A percentile compares a stretch with the other conserved stretches of the same genome.
Evolutionary conservation across 2,888 invertebrate genomes (phyloP).

Genomic region (Drosophila atripex): DNA sequence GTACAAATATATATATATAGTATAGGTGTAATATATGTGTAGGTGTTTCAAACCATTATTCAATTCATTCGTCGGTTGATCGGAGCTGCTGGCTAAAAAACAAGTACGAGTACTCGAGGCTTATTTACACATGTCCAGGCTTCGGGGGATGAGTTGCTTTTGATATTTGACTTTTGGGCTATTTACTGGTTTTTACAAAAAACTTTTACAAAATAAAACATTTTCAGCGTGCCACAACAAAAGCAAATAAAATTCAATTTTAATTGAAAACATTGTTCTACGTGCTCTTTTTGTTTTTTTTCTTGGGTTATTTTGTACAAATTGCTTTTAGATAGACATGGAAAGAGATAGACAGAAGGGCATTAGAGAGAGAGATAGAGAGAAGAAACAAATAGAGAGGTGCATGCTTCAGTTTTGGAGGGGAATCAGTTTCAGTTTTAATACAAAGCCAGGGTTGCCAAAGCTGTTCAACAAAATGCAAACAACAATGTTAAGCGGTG

Average conservation of each 20-base stretch:
- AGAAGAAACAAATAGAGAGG: neutral
- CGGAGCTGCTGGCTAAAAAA: neutral
- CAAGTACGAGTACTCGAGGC: conserved; percentile 1
- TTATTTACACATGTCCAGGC: conserved; percentile 38
- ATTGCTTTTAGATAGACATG: conserved; percentile 9
- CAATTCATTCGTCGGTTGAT: conserved; percentile 25
- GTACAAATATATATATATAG: neutral
- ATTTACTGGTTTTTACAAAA: conserved; percentile 10
- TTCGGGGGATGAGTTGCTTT: conserved; percentile 1
- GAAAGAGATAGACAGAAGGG: conserved; percentile 3
- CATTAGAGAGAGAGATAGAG: conserved; percentile 4
- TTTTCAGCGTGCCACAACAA: conserved; percentile 38
- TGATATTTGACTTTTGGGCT: conserved; percentile 13
- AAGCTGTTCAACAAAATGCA: conserved; percentile 44
- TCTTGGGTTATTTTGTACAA: conserved; percentile 1
- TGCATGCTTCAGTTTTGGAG: conserved; percentile 26
- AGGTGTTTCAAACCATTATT: conserved; percentile 13
- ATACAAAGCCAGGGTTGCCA: conserved; percentile 39
- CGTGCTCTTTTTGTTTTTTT: conserved; percentile 13
- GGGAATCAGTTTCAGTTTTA: neutral
- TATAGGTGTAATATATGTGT: neutral
- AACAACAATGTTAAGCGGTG: conserved; percentile 36
- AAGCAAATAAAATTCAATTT: conserved; percentile 18
- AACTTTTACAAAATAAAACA: conserved; percentile 22
- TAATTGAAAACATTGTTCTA: conserved; percentile 8